A percentile compares a stretch with the other conserved stretches of the same genome.
Evolutionary conservation across 2,797 vertebrate genomes (phyloP).

Genomic region (Takifugu ocellatus): DNA sequence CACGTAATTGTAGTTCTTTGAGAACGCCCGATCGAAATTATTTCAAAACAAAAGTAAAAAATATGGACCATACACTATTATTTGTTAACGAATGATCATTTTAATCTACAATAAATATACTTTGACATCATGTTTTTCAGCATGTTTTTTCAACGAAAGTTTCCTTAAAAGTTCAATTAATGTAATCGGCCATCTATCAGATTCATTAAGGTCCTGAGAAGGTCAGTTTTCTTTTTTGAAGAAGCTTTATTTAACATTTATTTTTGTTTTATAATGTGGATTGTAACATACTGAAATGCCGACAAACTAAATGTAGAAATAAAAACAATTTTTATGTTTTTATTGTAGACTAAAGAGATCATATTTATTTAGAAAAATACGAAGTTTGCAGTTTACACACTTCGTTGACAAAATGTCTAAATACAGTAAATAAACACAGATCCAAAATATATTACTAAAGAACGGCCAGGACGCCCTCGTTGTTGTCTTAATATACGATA

Average conservation of each 20-base stretch:
- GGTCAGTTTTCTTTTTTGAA: background rate
- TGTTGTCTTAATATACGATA: no score
- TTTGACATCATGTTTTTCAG: accelerated
- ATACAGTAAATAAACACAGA: no score
- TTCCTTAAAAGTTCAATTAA: background rate
- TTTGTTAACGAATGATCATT: background rate
- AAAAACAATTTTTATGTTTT: background rate
- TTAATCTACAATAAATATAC: accelerated
- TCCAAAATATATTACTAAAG: no score
- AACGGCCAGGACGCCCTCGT: no score
- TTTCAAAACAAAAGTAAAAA: background rate
- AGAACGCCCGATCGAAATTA: conserved; percentile 54
- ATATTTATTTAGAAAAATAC: background rate
- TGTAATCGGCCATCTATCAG: background rate
- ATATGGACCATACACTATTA: accelerated
- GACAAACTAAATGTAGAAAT: background rate
- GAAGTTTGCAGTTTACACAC: background rate
- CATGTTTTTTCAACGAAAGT: background rate
- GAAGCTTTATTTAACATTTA: conserved; percentile 20
- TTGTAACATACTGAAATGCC: background rate
- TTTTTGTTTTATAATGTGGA: background rate
- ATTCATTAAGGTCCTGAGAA: conserved; percentile 13
- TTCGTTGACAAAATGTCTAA: no score
- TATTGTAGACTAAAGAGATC: background rate
- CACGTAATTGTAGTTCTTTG: conserved; percentile 38